These are phyloP conservation scores for Cariama cristata DNA, from an alignment of 2,113 vertebrate species.

Conservation along the genomic window DNA sequence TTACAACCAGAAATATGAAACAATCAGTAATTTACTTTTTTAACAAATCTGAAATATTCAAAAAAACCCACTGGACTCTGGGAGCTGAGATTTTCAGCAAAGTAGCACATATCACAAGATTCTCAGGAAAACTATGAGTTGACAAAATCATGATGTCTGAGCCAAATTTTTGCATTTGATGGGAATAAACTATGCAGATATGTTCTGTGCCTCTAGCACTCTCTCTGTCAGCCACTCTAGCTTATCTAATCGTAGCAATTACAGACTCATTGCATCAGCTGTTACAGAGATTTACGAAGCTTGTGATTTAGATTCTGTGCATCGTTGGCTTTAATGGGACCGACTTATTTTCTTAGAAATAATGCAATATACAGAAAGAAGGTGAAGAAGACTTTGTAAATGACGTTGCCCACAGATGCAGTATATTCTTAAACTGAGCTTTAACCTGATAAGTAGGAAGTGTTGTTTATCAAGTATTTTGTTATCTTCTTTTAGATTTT, in stretches of 20 bases:
- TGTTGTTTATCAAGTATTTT: not conserved
- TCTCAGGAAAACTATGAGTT: not conserved
- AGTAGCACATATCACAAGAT: not conserved
- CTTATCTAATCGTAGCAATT: slow-evolving; percentile 56
- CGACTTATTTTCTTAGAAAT: slow-evolving; percentile 14
- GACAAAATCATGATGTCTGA: not conserved
- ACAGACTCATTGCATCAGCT: slow-evolving; percentile 59
- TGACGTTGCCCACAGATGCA: not conserved
- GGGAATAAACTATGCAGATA: slow-evolving; percentile 35
- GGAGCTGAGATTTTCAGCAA: not conserved
- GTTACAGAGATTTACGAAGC: slow-evolving; percentile 17
- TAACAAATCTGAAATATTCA: not conserved
- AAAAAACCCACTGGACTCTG: fast-evolving
- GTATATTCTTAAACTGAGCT: not conserved
- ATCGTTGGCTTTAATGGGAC: not conserved
- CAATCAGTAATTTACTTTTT: not conserved
- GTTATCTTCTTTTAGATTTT: not conserved
- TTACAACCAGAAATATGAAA: not conserved
- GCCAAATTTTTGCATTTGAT: not conserved
- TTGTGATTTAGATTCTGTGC: slow-evolving; percentile 33
- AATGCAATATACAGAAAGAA: not conserved
- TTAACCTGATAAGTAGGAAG: not conserved
- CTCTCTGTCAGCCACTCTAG: slow-evolving; percentile 34
- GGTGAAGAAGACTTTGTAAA: not conserved
- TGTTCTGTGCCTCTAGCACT: slow-evolving; percentile 10